Evolutionary conservation across 1,140 invertebrate species (phyloP), one percentile per base, ranked within the genome.

Genomic region (Triops cancriformis): DNA sequence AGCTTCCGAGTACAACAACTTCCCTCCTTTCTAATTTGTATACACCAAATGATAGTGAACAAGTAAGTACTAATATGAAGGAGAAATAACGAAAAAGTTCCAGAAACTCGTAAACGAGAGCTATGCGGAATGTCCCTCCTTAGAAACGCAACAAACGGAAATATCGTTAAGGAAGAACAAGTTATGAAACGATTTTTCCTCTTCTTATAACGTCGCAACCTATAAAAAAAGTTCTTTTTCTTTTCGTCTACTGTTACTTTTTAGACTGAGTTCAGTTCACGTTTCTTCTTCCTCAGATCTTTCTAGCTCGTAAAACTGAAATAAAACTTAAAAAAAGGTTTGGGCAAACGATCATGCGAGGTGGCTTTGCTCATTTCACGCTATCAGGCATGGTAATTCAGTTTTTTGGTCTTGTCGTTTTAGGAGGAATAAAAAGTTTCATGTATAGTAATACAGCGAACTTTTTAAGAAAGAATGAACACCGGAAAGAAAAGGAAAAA

Each of bases 301-400:
- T 37, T 37, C 51, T 14, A 64, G 51, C 51, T 64, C 51, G 51
- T 64, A 64, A 64, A 64, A 37, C 31, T 37, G 31, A 37, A 37
- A 37, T 37, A 37, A 37, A 37, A 37, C 31, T 2, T 37, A 37
- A 37, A 37, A 37, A 37, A 37, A 64, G 23, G 18, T 9, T 64
- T 64, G 14, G 51, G 51, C 18, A 64, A 64, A 64, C 18, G 51
- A 64, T 64, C 23, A 64, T 64, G 51, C 51, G 18, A 64, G 51
- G 51, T 64, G 14, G 51, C 51, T 64, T 64, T 64, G 51, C 51
- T 64, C 51, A 64, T 64, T 64, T 64, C 51, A 64, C 51, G 51
- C 51, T 64, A 64, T 64, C 51, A 64, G n/a, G n/a, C 51, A 64
- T 64, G 51, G 51, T 23, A 64, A 64, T 64, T 64, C 23, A 64